These are phyloP conservation scores for Corydoras sp. DNA, from an alignment of 2,113 vertebrate species.

Conservation along the genomic window DNA sequence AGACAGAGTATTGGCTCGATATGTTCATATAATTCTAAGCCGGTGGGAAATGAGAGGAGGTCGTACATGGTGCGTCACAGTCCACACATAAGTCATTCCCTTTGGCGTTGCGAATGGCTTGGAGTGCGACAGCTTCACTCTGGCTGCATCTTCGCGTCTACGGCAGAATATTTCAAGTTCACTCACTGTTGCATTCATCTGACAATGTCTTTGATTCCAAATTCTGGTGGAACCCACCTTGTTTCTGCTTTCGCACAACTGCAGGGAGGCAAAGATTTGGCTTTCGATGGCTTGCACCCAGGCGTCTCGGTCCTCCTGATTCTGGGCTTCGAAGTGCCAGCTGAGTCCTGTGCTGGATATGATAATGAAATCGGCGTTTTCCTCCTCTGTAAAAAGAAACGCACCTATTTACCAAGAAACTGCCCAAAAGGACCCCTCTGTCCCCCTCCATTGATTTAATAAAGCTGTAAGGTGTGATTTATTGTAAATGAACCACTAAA, in stretches of 20 bases:
- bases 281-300: slow-evolving; percentile 95
- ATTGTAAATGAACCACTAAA: too few relatives aligned
- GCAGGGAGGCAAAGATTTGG: slow-evolving; percentile 93
- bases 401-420: background rate
- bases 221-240: slow-evolving; percentile 66
- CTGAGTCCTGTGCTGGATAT: slow-evolving; percentile 92
- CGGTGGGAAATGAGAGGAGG: too few relatives aligned
- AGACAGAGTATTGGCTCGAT: too few relatives aligned
- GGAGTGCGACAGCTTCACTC: slow-evolving; percentile 90
- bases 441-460: too few relatives aligned
- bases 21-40: too few relatives aligned
- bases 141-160: slow-evolving; percentile 88
- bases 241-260: slow-evolving; percentile 92
- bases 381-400: slow-evolving; percentile 69
- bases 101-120: slow-evolving; percentile 88
- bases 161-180: too few relatives aligned
- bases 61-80: slow-evolving; percentile 84
- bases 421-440: too few relatives aligned
- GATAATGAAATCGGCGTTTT: slow-evolving; percentile 91
- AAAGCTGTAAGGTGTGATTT: too few relatives aligned
- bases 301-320: slow-evolving; percentile 85
- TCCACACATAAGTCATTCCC: slow-evolving; percentile 91
- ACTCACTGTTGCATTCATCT: too few relatives aligned
- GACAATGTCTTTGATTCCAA: background rate
- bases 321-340: slow-evolving; percentile 92